Conservation (phyloP, 2,888 invertebrate genomes). For the Achlya flavicornis region DNA sequence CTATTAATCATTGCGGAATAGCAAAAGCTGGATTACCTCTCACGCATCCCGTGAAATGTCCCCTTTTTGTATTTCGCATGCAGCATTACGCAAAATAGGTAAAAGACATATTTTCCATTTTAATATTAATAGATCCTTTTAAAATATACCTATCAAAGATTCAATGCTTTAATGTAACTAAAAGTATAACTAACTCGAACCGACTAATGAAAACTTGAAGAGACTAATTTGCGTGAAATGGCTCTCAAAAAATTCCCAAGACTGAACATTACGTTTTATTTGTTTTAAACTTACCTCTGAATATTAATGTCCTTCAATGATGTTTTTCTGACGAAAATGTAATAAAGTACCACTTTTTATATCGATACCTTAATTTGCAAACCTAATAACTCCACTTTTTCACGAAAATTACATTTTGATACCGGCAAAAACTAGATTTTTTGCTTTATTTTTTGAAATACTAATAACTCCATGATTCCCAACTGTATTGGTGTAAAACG, state of each 20-base stretch:
- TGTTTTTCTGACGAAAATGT: neutral
- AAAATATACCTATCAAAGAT: neutral
- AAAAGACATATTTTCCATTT: too few relatives aligned
- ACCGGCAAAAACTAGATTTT: too few relatives aligned
- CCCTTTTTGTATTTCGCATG: conserved; percentile 27
- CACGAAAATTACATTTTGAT: too few relatives aligned
- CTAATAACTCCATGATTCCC: too few relatives aligned
- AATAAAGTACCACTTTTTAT: neutral
- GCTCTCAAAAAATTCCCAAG: neutral
- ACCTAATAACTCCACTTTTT: too few relatives aligned
- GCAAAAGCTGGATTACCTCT: neutral
- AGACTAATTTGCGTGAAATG: neutral
- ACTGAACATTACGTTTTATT: neutral
- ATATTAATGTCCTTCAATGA: neutral
- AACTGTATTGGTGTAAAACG: too few relatives aligned
- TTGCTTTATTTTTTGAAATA: too few relatives aligned
- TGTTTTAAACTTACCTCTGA: neutral
- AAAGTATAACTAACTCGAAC: neutral
- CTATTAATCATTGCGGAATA: neutral
- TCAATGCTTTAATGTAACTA: neutral
- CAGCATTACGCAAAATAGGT: too few relatives aligned
- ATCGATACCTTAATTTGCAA: too few relatives aligned
- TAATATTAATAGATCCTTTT: neutral
- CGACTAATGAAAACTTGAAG: neutral
- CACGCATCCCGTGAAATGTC: conserved; percentile 18